A percentile compares a stretch with the other conserved stretches of the same genome.
phyloP scores from a whole-genome alignment of 1,140 invertebrate genomes.

The Drosophila ogumai region DNA sequence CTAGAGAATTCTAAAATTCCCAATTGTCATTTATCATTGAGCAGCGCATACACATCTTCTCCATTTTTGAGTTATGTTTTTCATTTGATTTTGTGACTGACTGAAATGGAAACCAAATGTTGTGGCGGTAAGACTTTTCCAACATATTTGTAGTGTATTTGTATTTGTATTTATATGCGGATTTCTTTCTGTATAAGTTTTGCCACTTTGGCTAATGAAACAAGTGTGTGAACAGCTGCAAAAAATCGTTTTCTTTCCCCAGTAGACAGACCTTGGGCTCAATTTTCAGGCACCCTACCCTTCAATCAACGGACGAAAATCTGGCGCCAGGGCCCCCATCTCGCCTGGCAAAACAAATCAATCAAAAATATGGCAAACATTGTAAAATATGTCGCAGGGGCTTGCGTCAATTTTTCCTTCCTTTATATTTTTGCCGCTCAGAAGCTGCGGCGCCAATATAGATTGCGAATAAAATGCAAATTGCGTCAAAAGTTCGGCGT shows the following conservation, averaged over 20 bases:
- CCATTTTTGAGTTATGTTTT: constrained; percentile 60
- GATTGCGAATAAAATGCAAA: constrained; percentile 63
- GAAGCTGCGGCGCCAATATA: constrained; percentile 64
- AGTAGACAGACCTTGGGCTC: constrained; percentile 58
- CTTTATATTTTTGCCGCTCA: constrained; percentile 23
- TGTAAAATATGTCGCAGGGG: constrained; percentile 59
- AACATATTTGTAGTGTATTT: background rate
- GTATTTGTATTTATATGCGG: background rate
- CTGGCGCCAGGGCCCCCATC: constrained; percentile 51
- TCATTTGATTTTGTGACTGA: constrained; percentile 71
- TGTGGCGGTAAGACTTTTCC: constrained; percentile 8
- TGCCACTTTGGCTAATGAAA: constrained; percentile 35
- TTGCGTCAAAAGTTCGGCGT: constrained; percentile 56
- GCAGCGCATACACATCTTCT: constrained; percentile 1
- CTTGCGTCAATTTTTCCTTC: constrained; percentile 16
- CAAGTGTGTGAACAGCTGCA: constrained; percentile 63
- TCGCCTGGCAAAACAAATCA: constrained; percentile 78
- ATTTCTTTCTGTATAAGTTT: background rate
- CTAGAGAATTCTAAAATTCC: constrained; percentile 52
- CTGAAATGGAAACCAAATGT: constrained; percentile 70
- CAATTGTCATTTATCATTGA: constrained; percentile 70
- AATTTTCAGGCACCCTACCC: constrained; percentile 15
- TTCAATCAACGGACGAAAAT: constrained; percentile 54
- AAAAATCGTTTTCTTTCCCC: constrained; percentile 18
- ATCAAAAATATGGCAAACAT: constrained; percentile 68